Evolutionary conservation across 2,888 invertebrate species (phyloP).

Genomic region (Agapostemon virescens): DNA sequence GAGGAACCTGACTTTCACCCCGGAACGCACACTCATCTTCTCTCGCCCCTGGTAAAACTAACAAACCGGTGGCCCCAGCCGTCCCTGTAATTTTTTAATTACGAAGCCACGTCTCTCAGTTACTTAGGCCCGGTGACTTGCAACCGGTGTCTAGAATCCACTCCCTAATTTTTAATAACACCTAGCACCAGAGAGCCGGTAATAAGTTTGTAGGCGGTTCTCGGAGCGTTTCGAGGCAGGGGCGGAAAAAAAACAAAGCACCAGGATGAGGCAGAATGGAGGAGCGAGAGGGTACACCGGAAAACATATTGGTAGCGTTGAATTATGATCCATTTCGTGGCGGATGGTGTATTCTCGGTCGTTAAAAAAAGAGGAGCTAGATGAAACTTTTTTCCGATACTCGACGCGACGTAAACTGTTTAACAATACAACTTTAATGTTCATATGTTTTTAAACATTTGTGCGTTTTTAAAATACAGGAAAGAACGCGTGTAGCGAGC

Average conservation of each 20-base stretch:
- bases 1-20: conserved; percentile 60
- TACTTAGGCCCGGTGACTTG: conserved; percentile 74
- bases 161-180: conserved; percentile 70
- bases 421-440: not conserved
- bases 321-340: conserved; percentile 22
- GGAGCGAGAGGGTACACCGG: conserved; percentile 32
- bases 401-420: not conserved
- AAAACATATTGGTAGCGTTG: conserved; percentile 45
- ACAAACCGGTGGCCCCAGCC: conserved; percentile 63
- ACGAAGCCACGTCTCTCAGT: conserved; percentile 68
- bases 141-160: conserved; percentile 63
- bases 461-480: not conserved
- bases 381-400: not conserved
- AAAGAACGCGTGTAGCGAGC: not conserved
- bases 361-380: not conserved
- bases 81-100: conserved; percentile 79
- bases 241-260: conserved; percentile 59
- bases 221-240: conserved; percentile 24
- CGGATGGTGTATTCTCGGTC: not conserved
- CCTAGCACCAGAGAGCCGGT: conserved; percentile 48
- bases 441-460: too few relatives aligned
- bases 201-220: conserved; percentile 62
- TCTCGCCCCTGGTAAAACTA: conserved; percentile 48
- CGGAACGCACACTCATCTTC: conserved; percentile 40
- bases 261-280: not conserved